Percentiles rank a stretch among this genome's conserved stretches.
These are phyloP conservation scores for Chamaetylas fuelleborni DNA, from an alignment of 2,113 vertebrate genomes.

Conservation along the genomic window DNA sequence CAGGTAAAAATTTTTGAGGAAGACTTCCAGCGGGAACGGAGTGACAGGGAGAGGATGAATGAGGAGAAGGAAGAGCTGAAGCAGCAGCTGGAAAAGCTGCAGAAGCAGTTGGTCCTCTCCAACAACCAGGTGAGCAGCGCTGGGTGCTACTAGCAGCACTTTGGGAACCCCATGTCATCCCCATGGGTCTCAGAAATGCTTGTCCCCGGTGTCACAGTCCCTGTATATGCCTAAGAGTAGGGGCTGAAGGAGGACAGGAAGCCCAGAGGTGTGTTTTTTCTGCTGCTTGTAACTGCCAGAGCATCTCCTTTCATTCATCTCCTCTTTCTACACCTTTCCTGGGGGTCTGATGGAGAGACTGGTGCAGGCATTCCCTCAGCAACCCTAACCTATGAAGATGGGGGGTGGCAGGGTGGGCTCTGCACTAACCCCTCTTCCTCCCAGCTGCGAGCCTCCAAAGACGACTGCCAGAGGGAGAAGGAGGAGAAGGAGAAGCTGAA, in stretches of 20 bases:
- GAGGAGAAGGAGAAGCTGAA: slow-evolving; percentile 89
- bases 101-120: slow-evolving; percentile 88
- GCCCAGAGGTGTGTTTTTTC: background rate
- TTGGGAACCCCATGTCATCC: fast-evolving
- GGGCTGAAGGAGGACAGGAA: background rate
- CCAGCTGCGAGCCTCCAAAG: slow-evolving; percentile 89
- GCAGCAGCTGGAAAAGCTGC: slow-evolving; percentile 89
- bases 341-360: background rate
- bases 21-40: slow-evolving; percentile 94
- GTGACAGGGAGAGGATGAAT: slow-evolving; percentile 95
- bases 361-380: background rate
- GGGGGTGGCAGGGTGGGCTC: background rate
- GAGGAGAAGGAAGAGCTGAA: slow-evolving; percentile 97
- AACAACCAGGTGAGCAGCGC: slow-evolving; percentile 77
- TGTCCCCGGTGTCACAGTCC: fast-evolving
- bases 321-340: background rate
- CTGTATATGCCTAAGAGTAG: background rate
- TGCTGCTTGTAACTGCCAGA: background rate
- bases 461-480: slow-evolving; percentile 87
- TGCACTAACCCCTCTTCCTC: background rate
- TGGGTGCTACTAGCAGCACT: background rate
- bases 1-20: slow-evolving; percentile 99
- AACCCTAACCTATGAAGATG: background rate
- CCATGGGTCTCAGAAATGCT: background rate
- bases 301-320: background rate